Evolutionary conservation across 2,113 vertebrate species (phyloP).

Genomic region (Macrotus californicus): DNA sequence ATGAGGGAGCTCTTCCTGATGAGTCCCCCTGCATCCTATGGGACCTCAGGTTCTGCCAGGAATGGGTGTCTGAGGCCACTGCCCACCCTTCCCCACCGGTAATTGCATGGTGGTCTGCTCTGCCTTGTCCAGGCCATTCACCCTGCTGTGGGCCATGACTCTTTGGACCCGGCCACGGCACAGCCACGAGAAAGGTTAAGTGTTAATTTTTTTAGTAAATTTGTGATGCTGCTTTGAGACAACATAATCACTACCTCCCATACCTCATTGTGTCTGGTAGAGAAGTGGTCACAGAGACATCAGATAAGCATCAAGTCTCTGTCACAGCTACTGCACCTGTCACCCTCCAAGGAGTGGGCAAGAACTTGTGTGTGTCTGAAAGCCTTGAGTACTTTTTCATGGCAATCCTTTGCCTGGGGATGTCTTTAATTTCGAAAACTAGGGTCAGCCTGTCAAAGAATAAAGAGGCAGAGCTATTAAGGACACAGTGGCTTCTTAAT

Average conservation of each 20-base stretch:
- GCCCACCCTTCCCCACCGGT: background rate
- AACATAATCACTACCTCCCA: conserved; percentile 50
- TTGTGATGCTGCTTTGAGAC: conserved; percentile 63
- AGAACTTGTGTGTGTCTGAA: conserved; percentile 36
- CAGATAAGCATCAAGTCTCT: conserved; percentile 26
- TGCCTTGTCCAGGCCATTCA: background rate
- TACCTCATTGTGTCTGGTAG: conserved; percentile 38
- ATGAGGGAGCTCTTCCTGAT: background rate
- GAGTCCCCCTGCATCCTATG: background rate
- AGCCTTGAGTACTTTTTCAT: background rate
- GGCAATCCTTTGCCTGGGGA: conserved; percentile 35
- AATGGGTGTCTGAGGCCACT: background rate
- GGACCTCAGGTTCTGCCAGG: background rate
- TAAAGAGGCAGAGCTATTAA: background rate
- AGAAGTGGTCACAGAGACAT: conserved; percentile 56
- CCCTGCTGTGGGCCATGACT: conserved; percentile 25
- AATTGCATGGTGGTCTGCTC: conserved; percentile 47
- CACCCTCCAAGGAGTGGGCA: conserved; percentile 9
- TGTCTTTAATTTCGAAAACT: conserved; percentile 46
- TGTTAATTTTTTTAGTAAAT: conserved; percentile 59
- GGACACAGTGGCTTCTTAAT: background rate
- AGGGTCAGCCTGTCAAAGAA: conserved; percentile 30
- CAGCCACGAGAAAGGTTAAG: conserved; percentile 62
- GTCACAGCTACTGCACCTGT: background rate
- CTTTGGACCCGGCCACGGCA: conserved; percentile 8